Evolutionary conservation across 2,888 invertebrate species (phyloP).

Genomic region (Lycocerus yunnanus): DNA sequence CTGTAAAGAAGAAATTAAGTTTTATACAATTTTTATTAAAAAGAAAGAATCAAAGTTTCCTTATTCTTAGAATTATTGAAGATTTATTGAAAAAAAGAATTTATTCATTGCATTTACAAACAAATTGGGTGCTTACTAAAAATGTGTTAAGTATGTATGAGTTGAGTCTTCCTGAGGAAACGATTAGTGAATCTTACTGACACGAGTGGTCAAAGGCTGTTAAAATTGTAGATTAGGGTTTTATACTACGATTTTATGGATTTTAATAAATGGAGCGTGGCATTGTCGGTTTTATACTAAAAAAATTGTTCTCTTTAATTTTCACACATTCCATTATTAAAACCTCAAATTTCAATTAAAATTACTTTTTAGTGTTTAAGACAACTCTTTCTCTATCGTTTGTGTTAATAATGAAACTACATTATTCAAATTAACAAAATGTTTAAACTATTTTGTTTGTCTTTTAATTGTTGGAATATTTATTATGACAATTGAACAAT

Average conservation of each 20-base stretch:
- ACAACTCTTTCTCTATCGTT: not conserved
- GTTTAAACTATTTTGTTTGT: not conserved
- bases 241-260: not conserved
- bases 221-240: not conserved
- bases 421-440: not conserved
- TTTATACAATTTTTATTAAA: constrained; percentile 2
- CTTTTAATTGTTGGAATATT: too few relatives aligned
- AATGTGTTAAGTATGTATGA: not conserved
- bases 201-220: not conserved
- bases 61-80: not conserved
- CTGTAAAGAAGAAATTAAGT: constrained; percentile 7
- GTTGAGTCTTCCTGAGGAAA: not conserved
- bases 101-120: not conserved
- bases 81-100: not conserved
- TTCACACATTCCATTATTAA: not conserved
- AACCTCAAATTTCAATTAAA: not conserved
- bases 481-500: not conserved
- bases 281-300: not conserved
- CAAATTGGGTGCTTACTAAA: not conserved
- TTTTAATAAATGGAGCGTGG: not conserved
- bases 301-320: not conserved
- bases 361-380: not conserved
- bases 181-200: not conserved
- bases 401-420: not conserved
- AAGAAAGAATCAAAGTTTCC: not conserved